A percentile compares a stretch with the other conserved stretches of the same genome.
These are phyloP conservation scores for Australoheros facetus DNA, from an alignment of 2,797 vertebrate genomes.

Conservation along the genomic window DNA sequence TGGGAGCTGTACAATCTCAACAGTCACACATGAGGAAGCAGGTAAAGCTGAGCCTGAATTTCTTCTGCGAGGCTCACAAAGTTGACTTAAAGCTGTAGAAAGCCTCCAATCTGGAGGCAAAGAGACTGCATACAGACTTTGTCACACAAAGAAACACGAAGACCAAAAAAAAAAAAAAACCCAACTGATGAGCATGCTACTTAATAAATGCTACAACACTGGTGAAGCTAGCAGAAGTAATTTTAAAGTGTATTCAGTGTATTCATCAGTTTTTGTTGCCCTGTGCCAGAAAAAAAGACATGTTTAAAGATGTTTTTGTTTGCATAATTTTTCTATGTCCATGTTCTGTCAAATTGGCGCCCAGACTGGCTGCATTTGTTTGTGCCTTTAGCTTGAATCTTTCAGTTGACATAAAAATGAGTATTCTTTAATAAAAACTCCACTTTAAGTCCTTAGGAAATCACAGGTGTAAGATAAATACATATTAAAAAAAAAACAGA, in stretches of 20 bases:
- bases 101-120: neutral
- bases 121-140: neutral
- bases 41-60: neutral
- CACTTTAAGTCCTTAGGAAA: neutral
- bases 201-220: neutral
- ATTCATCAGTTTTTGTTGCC: neutral
- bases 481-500: neutral
- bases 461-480: neutral
- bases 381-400: neutral
- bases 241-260: neutral
- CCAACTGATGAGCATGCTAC: neutral
- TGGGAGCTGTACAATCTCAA: neutral
- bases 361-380: neutral
- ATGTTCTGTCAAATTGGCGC: no score
- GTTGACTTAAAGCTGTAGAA: neutral
- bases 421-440: no score
- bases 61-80: neutral
- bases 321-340: no score
- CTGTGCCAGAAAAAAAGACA: neutral
- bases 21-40: neutral
- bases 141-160: neutral
- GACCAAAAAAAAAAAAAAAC: neutral
- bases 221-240: neutral
- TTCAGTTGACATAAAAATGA: neutral
- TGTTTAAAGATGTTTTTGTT: neutral